These are phyloP conservation scores for Scophthalmus maximus DNA, from an alignment of 2,113 vertebrate species.

Conservation along the genomic window DNA sequence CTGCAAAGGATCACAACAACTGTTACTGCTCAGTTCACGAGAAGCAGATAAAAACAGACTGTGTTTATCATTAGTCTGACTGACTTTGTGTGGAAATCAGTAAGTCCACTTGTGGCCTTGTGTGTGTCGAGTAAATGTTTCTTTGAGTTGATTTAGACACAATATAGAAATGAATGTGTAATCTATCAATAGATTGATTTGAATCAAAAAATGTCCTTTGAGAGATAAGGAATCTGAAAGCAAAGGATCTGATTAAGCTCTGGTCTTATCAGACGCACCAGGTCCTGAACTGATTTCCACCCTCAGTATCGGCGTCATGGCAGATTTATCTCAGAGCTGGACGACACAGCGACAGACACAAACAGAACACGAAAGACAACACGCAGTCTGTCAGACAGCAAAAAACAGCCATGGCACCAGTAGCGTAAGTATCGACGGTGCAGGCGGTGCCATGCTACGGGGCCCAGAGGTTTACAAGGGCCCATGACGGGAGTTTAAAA, in stretches of 20 bases:
- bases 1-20: slow-evolving; percentile 29
- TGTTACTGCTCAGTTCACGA: slow-evolving; percentile 13
- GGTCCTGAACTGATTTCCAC: slow-evolving; percentile 1
- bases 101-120: neutral
- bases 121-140: neutral
- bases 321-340: slow-evolving; percentile 41
- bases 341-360: slow-evolving; percentile 10
- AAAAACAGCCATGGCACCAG: neutral
- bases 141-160: slow-evolving; percentile 11
- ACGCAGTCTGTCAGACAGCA: slow-evolving; percentile 4
- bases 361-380: slow-evolving; percentile 9
- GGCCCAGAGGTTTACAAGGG: too few species aligned
- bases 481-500: too few species aligned
- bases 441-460: too few species aligned
- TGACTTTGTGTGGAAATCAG: neutral
- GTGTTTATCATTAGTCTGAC: slow-evolving; percentile 30
- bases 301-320: slow-evolving; percentile 21
- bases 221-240: slow-evolving; percentile 19
- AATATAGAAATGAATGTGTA: neutral
- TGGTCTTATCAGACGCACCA: slow-evolving; percentile 20
- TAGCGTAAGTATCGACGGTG: too few species aligned
- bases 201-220: slow-evolving; percentile 10
- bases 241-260: neutral
- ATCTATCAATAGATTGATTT: neutral
- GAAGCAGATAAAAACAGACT: slow-evolving; percentile 47